Evolutionary conservation across 2,113 vertebrate genomes (phyloP).

Genomic region (Strix uralensis): DNA sequence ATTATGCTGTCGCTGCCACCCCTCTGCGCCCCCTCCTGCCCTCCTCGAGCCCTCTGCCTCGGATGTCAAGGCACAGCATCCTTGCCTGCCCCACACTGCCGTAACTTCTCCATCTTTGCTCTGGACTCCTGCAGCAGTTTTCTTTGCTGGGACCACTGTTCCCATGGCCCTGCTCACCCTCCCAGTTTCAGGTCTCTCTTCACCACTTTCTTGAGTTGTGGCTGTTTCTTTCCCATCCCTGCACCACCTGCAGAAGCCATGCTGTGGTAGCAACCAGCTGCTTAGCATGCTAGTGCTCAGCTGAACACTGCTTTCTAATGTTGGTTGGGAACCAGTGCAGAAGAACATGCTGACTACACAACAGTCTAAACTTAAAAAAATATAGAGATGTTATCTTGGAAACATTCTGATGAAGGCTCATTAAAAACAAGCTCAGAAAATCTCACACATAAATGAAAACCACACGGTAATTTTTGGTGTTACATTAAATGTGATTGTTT

Average conservation of each 20-base stretch:
- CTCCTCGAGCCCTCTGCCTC: background rate
- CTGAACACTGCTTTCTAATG: background rate
- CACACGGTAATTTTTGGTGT: background rate
- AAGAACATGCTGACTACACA: background rate
- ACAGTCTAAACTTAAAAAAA: background rate
- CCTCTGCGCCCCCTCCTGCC: background rate
- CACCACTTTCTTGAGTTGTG: background rate
- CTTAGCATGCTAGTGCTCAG: background rate
- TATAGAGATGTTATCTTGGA: background rate
- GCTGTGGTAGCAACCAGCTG: background rate
- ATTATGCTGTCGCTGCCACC: background rate
- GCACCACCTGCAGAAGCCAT: background rate
- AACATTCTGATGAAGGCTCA: background rate
- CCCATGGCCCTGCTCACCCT: background rate
- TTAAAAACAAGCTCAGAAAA: constrained; percentile 7
- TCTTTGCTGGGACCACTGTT: background rate
- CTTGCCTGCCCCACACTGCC: background rate
- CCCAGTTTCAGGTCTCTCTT: background rate
- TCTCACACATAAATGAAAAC: background rate
- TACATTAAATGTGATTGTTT: background rate
- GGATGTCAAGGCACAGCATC: background rate
- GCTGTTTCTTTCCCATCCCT: background rate
- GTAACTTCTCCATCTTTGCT: background rate
- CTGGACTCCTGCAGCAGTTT: background rate
- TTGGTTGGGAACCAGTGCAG: background rate